phyloP scores from a whole-genome alignment of 1,140 invertebrate species.

The Caenorhabditis brenneri region DNA sequence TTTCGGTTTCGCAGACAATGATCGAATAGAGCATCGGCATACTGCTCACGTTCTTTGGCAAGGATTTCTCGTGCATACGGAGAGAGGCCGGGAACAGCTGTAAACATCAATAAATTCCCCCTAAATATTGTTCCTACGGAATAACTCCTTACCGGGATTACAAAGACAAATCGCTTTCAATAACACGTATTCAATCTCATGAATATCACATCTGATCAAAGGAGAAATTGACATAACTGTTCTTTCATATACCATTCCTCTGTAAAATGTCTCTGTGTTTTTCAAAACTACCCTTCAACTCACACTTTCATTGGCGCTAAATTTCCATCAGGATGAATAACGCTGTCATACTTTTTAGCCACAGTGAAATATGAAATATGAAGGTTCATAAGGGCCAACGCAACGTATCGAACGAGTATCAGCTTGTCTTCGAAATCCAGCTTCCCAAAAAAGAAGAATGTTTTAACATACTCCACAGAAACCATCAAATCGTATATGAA shows the following conservation, averaged over 20 bases:
- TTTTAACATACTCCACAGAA: constrained; percentile 37
- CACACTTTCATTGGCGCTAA: neutral
- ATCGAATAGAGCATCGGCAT: constrained; percentile 10
- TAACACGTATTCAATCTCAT: neutral
- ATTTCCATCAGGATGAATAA: constrained; percentile 1
- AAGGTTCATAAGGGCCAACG: constrained; percentile 25
- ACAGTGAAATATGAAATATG: constrained; percentile 14
- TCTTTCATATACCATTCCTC: neutral
- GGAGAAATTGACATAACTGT: neutral
- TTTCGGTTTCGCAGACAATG: constrained; percentile 7
- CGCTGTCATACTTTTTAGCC: neutral
- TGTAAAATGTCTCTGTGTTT: neutral
- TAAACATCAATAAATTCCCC: neutral
- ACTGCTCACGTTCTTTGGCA: neutral
- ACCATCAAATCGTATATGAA: constrained; percentile 37
- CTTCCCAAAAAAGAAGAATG: neutral
- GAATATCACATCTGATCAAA: neutral
- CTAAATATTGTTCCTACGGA: neutral
- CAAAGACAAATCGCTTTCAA: constrained; percentile 2
- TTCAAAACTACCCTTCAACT: neutral
- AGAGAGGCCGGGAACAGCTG: neutral
- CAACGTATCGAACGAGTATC: constrained; percentile 7
- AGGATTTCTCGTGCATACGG: neutral
- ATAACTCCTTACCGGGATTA: neutral
- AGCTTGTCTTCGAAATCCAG: constrained; percentile 3